These are phyloP conservation scores for Mesocentrotus franciscanus DNA, from an alignment of 53 echinoderm and acorn worm genomes.

Conservation along the genomic window DNA sequence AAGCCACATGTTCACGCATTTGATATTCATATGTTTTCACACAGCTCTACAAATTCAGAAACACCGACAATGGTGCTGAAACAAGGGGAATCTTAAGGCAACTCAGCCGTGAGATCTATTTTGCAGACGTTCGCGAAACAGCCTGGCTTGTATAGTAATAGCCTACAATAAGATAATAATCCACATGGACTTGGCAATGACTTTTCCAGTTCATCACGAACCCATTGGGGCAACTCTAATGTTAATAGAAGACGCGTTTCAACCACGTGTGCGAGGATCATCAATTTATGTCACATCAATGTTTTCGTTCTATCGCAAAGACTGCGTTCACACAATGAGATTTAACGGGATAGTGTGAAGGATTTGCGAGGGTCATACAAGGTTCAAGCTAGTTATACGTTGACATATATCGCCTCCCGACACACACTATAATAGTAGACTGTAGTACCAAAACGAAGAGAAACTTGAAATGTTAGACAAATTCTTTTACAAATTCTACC, in stretches of 20 bases:
- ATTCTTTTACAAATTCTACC: too few relatives aligned
- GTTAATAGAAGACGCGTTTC: slow-evolving; percentile 11
- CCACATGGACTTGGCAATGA: not conserved
- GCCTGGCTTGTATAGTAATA: not conserved
- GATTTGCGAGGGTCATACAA: not conserved
- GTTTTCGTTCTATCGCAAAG: not conserved
- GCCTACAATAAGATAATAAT: not conserved
- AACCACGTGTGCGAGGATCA: slow-evolving; percentile 6
- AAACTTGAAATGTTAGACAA: too few relatives aligned
- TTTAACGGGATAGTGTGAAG: not conserved
- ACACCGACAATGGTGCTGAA: not conserved
- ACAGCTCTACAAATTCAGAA: not conserved
- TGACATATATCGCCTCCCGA: too few relatives aligned
- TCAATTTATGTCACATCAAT: slow-evolving; percentile 28
- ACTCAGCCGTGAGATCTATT: not conserved
- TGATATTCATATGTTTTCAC: not conserved
- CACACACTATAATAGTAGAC: too few relatives aligned
- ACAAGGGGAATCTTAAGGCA: not conserved
- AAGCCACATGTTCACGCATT: not conserved
- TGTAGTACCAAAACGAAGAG: too few relatives aligned
- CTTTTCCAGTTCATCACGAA: slow-evolving; percentile 1
- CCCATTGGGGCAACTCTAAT: not conserved
- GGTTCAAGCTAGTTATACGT: not conserved
- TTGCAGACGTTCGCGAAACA: not conserved
- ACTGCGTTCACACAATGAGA: not conserved